Percentiles rank a stretch among this genome's conserved stretches.
These are phyloP conservation scores for Homalodisca vitripennis DNA, from an alignment of 1,140 invertebrate genomes.

Conservation along the genomic window DNA sequence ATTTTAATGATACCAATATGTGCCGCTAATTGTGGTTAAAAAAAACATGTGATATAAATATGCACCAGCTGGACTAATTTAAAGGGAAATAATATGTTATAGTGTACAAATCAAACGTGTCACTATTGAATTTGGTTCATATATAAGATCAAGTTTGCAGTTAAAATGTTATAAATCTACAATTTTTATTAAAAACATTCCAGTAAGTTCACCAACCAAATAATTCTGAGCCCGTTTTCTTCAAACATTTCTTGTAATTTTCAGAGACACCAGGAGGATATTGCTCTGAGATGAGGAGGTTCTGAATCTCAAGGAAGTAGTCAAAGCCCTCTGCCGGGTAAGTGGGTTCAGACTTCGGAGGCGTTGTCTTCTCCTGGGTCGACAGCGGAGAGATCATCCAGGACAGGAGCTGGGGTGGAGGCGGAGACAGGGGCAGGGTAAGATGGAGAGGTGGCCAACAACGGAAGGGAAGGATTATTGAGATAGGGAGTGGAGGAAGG, in stretches of 20 bases:
- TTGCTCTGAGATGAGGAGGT: slow-evolving; percentile 28
- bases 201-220: slow-evolving; percentile 34
- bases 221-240: slow-evolving; percentile 38
- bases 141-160: too few species aligned
- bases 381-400: slow-evolving; percentile 1
- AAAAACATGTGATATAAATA: too few species aligned
- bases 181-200: too few species aligned
- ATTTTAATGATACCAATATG: too few species aligned
- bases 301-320: slow-evolving; percentile 39
- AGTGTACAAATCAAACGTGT: too few species aligned
- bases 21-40: too few species aligned
- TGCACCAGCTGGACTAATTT: too few species aligned
- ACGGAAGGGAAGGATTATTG: slow-evolving; percentile 17
- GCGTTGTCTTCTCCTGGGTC: not conserved
- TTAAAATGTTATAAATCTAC: too few species aligned
- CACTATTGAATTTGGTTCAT: too few species aligned
- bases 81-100: too few species aligned
- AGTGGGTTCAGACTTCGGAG: slow-evolving; percentile 12
- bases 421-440: not conserved
- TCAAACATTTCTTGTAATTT: slow-evolving; percentile 35
- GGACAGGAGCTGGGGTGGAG: not conserved
- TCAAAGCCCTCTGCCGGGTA: slow-evolving; percentile 33
- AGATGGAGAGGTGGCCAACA: slow-evolving; percentile 2
- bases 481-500: slow-evolving; percentile 6
- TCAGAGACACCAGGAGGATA: slow-evolving; percentile 35